Base-by-base conservation (phyloP, 2,888 invertebrate species). In the Mesoligia furuncula region DNA sequence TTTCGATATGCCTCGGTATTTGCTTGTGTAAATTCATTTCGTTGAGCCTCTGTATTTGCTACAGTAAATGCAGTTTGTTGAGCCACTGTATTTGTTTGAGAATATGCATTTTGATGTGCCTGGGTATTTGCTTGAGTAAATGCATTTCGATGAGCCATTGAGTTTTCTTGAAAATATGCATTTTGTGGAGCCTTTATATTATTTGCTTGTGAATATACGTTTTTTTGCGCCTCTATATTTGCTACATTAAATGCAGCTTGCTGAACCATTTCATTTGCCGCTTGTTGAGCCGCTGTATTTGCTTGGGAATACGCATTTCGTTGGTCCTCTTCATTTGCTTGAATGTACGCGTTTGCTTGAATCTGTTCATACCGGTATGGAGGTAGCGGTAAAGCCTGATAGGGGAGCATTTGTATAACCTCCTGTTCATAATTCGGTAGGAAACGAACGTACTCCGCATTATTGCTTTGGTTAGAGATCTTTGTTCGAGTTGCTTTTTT, bases 351-450 rank as follows among this genome's bases (percentile, higher is more conserved):
- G 17, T 82, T 70, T n/a, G 45, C 15, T 75, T 62, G 74, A 27
- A 27, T 42, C 11, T 65, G 39, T 15, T 51, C 76, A 65, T 64
- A 77, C 15, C 39, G 64, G 69, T 85, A 85, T n/a, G 77, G 75
- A 67, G 73, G 36, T 59, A 84, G 36, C 1, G 87, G 83, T 51
- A 77, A 67, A n/a, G 75, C 66, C 9, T 74, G 27, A 51, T 73
- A 86, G 2, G 83, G 85, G 9, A 72, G 42, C 24, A 85, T 75
- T 75, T 85, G 88, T 31, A 85, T 48, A 68, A 75, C 81, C 31
- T 88, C 87, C 17, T 77, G 54, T 59, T 89, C 88, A 45, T 87
- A 89, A 68, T 81, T 85, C 6, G 88, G 87, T 48, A 89, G 81
- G 31, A 87, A 90, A 27, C 89, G 90, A 57, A 90, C 85, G 65